phyloP scores from a whole-genome alignment of 2,888 invertebrate species.

The Hirtodrosophila confusa region DNA sequence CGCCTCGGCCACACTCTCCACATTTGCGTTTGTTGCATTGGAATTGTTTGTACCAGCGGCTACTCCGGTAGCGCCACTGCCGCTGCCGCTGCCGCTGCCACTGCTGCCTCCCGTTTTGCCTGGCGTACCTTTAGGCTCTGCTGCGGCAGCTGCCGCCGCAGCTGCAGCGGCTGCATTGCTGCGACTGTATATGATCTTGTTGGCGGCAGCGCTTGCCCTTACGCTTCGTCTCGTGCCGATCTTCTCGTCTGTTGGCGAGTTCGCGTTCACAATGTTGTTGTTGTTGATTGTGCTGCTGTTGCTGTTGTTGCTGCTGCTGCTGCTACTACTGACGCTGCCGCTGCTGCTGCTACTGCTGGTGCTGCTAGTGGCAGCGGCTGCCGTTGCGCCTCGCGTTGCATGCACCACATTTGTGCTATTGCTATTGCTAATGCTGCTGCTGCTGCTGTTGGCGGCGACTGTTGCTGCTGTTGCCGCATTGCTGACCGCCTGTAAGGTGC shows the following conservation, averaged over 20 bases:
- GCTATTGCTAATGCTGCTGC: conserved; percentile 9
- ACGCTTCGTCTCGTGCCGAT: conserved; percentile 86
- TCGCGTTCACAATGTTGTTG: conserved; percentile 52
- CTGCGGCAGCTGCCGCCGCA: conserved; percentile 67
- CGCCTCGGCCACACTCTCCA: conserved; percentile 79
- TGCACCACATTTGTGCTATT: conserved; percentile 57
- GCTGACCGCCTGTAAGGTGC: conserved; percentile 17
- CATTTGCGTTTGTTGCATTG: conserved; percentile 57
- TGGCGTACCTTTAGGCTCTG: conserved; percentile 57
- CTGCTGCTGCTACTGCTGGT: conserved; percentile 48
- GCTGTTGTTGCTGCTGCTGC: conserved; percentile 26
- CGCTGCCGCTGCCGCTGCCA: not conserved
- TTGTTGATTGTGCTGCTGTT: conserved; percentile 37
- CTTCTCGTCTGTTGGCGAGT: conserved; percentile 83
- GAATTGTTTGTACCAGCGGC: conserved; percentile 40
- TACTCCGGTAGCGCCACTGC: conserved; percentile 10
- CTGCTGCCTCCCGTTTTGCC: conserved; percentile 6
- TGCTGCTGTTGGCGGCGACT: conserved; percentile 8
- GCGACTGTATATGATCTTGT: conserved; percentile 84
- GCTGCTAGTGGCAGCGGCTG: conserved; percentile 50
- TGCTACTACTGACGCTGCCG: conserved; percentile 27
- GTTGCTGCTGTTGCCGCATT: conserved; percentile 25
- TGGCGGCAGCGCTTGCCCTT: conserved; percentile 83
- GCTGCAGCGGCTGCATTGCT: conserved; percentile 73
- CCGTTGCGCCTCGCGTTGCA: conserved; percentile 75